Evolutionary conservation across 2,113 vertebrate genomes (phyloP).

Genomic region (Petrocephalus microphthalmus): DNA sequence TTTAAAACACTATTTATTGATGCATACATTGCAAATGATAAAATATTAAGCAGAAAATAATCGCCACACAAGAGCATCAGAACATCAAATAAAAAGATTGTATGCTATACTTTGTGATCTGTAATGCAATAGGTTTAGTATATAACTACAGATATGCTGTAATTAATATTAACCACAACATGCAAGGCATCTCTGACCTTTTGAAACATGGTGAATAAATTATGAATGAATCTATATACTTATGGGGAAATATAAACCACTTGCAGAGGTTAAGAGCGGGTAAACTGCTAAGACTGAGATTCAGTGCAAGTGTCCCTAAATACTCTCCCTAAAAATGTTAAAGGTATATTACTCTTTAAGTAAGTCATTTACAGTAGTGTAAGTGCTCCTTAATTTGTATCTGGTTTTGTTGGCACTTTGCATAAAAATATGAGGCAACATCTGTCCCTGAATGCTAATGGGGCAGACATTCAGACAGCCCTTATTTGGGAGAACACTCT

Average conservation of each 20-base stretch:
- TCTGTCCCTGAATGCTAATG: neutral
- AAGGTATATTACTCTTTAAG: neutral
- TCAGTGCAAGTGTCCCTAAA: neutral
- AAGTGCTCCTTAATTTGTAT: conserved; percentile 17
- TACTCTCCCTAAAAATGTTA: neutral
- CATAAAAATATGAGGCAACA: conserved; percentile 23
- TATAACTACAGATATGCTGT: neutral
- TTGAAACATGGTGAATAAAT: neutral
- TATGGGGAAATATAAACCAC: neutral
- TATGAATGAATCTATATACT: neutral
- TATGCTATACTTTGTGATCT: neutral
- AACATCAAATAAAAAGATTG: neutral
- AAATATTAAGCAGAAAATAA: neutral
- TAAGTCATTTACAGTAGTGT: neutral
- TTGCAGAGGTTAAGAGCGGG: neutral
- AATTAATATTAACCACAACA: neutral
- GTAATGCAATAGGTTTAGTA: neutral
- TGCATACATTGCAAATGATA: neutral
- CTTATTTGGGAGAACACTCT: neutral
- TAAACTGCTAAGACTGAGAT: neutral
- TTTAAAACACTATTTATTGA: neutral
- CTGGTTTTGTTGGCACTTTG: conserved; percentile 16
- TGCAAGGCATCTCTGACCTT: neutral
- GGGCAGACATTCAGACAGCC: neutral
- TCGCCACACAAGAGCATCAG: neutral